A percentile compares a stretch with the other conserved stretches of the same genome.
phyloP scores from a whole-genome alignment of 2,113 vertebrate species.

The Felis catus region F.catus_Fca126_mat1.0 CM031418.1:115725501-115726000 shows the following conservation, averaged over 20 bases:
- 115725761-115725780: neutral
- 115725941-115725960: neutral
- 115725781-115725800: constrained; percentile 29
- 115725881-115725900: neutral
- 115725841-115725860: constrained; percentile 42
- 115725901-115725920: constrained; percentile 2
- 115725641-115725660: constrained; percentile 14
- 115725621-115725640: neutral
- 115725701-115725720: constrained; percentile 8
- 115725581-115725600: neutral
- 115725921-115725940: neutral
- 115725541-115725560: constrained; percentile 28
- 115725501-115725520: neutral
- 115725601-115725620: constrained; percentile 17
- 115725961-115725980: neutral
- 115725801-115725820: constrained; percentile 38
- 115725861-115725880: neutral
- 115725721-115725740: constrained; percentile 36
- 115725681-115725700: neutral
- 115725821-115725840: neutral
- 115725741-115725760: neutral
- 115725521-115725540: neutral
- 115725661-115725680: neutral
- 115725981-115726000: neutral
- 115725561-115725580: constrained; percentile 33